Conservation (phyloP, 2,113 vertebrate species). For the Phalacrocorax pelagicus region DNA sequence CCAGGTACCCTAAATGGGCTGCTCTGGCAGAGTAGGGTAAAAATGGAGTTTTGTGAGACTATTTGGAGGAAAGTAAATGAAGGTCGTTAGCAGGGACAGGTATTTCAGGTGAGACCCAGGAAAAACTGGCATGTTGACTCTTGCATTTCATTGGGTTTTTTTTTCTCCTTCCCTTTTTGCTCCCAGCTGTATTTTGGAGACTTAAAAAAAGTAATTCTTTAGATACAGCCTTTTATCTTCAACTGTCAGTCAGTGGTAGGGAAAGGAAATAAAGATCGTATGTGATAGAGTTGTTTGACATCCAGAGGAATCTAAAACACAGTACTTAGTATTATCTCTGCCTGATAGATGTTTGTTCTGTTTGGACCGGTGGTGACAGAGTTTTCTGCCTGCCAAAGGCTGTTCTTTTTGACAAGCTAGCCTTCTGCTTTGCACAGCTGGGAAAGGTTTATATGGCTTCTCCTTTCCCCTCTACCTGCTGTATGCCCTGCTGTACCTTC, state of each 20-base stretch:
- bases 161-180: neutral
- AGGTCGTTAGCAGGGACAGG: neutral
- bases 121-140: neutral
- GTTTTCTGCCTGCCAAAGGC: neutral
- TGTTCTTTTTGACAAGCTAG: neutral
- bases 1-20: neutral
- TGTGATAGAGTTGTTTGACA: neutral
- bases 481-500: neutral
- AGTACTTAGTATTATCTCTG: neutral
- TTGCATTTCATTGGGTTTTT: neutral
- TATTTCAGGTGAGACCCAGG: neutral
- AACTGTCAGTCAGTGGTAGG: neutral
- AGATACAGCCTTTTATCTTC: slow-evolving; percentile 20
- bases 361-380: neutral
- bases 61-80: neutral
- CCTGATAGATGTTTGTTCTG: neutral
- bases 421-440: neutral
- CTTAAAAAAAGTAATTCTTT: neutral
- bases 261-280: neutral
- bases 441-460: neutral
- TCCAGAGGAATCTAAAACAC: neutral
- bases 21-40: neutral
- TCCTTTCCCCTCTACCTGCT: neutral
- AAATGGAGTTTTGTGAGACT: neutral
- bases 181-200: neutral